phyloP scores from a whole-genome alignment of 2,113 vertebrate genomes.

The Petromus typicus region DNA sequence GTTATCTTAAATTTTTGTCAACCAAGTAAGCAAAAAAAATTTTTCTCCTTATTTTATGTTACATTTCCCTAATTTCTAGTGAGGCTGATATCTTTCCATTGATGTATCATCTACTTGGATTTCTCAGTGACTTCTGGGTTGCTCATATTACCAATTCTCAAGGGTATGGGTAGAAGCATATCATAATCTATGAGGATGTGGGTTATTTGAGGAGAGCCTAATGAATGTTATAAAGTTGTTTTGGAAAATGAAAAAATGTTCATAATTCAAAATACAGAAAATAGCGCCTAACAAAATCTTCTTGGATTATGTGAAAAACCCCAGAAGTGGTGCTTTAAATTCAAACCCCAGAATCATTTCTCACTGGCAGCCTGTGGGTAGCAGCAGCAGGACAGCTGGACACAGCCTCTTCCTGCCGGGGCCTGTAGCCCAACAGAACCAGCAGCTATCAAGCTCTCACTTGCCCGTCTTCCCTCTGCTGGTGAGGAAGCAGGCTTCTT shows the following conservation, averaged over 20 bases:
- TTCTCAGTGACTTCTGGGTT: background rate
- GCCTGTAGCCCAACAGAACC: background rate
- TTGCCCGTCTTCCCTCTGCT: background rate
- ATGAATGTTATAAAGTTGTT: slow-evolving; percentile 19
- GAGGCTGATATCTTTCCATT: background rate
- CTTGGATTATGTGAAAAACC: slow-evolving; percentile 2
- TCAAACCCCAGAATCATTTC: background rate
- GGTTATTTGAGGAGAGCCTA: background rate
- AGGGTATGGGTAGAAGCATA: background rate
- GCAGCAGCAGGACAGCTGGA: background rate
- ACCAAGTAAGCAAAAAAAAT: background rate
- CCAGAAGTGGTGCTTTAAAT: slow-evolving; percentile 14
- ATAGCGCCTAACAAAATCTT: slow-evolving; percentile 19
- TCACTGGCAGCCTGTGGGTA: background rate
- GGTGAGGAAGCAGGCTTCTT: background rate
- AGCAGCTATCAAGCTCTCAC: background rate
- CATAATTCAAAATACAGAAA: slow-evolving; percentile 19
- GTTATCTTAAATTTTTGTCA: slow-evolving; percentile 27
- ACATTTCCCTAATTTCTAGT: background rate
- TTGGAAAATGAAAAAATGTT: slow-evolving; percentile 23
- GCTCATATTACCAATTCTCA: background rate
- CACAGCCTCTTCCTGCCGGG: background rate
- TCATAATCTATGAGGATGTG: background rate
- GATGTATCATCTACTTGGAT: background rate
- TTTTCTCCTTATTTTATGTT: slow-evolving; percentile 2